Evolutionary conservation across 1,140 invertebrate genomes (phyloP).

Genomic region (Tenebrio molitor): DNA sequence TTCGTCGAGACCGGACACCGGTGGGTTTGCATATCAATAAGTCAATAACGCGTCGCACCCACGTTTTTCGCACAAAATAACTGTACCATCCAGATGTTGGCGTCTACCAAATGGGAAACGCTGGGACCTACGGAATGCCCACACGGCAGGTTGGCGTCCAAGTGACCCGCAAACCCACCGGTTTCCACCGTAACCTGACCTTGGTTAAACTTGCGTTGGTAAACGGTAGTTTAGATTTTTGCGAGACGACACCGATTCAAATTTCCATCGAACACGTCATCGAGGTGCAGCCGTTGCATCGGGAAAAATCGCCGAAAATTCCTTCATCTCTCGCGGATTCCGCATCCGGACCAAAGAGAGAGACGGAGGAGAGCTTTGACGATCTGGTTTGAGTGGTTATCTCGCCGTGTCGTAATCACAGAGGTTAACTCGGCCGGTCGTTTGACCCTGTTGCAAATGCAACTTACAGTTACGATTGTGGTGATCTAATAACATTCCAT

Average conservation of each 20-base stretch:
- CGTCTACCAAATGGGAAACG: neutral
- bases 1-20: too few relatives aligned
- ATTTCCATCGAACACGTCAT: too few relatives aligned
- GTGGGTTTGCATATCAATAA: too few relatives aligned
- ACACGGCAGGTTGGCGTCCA: too few relatives aligned
- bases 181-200: conserved; percentile 25
- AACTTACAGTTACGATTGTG: conserved; percentile 44
- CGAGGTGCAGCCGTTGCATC: too few relatives aligned
- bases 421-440: conserved; percentile 29
- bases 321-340: neutral
- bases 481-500: conserved; percentile 44
- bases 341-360: neutral
- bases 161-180: conserved; percentile 28
- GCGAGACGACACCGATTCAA: too few relatives aligned
- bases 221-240: too few relatives aligned
- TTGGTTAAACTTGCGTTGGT: conserved; percentile 9
- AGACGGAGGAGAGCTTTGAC: neutral
- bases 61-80: conserved; percentile 6
- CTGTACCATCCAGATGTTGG: neutral
- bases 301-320: too few relatives aligned
- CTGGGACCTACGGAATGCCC: neutral
- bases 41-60: neutral
- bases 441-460: conserved; percentile 46
- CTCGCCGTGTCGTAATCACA: conserved; percentile 25
- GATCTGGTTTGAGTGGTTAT: conserved; percentile 3